A percentile compares a stretch with the other conserved stretches of the same genome.
phyloP scores from a whole-genome alignment of 1,140 invertebrate genomes.

The Zophobas morio region DNA sequence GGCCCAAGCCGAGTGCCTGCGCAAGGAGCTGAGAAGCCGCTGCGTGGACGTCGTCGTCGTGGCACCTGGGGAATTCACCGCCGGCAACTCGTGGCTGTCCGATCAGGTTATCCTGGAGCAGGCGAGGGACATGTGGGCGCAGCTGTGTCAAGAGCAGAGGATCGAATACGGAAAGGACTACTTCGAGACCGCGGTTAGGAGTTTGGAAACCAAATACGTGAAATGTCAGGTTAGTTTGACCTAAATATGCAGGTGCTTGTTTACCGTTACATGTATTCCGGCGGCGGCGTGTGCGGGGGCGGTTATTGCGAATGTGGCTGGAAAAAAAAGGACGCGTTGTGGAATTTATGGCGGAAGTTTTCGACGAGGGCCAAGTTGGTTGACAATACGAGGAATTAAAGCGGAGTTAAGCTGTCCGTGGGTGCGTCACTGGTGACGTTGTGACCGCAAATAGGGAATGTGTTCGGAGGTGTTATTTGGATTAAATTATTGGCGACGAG shows the following conservation, averaged over 20 bases:
- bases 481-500: no score
- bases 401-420: no score
- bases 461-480: no score
- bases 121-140: constrained; percentile 85
- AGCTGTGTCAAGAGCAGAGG: constrained; percentile 81
- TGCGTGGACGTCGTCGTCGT: constrained; percentile 84
- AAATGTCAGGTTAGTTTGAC: constrained; percentile 73
- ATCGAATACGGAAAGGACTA: constrained; percentile 85
- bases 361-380: no score
- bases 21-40: constrained; percentile 84
- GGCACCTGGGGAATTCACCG: constrained; percentile 86
- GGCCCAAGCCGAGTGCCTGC: constrained; percentile 84
- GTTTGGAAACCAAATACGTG: constrained; percentile 81
- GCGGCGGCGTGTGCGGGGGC: no score
- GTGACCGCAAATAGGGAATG: no score
- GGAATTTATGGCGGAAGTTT: no score
- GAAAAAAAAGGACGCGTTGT: no score
- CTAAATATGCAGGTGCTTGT: not conserved
- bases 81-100: constrained; percentile 82
- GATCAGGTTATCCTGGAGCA: constrained; percentile 81
- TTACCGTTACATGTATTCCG: no score
- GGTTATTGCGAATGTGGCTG: no score
- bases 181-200: constrained; percentile 83
- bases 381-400: no score
- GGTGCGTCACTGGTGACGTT: no score